Base-by-base conservation (phyloP, 2,797 vertebrate species). In the Falco berigora region DNA sequence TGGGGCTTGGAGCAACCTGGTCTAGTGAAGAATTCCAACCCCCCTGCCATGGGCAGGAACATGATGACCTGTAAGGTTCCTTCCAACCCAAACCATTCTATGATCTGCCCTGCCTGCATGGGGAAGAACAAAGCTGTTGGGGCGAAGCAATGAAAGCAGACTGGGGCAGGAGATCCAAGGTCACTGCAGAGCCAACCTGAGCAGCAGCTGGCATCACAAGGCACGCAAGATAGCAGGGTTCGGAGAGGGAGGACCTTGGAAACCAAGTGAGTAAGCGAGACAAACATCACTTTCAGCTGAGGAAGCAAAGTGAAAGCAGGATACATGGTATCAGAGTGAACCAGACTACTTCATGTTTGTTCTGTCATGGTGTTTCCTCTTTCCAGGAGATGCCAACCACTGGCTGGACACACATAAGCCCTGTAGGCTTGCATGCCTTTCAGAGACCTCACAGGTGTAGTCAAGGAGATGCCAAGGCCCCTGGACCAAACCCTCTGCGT, bases 401-500 rank as follows among this genome's bases (percentile, higher is more conserved):
- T 47, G 1, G 0, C 24, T 47, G 25, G 46, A 76, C 66, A 40
- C 27, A 20, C 3, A 0, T 30, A 36, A 61, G 40, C 27, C 14
- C 10, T 3, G 1, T 38, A 42, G 42, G 14, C 23, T 78, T 49
- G 11, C 8, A 42, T 83, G 30, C 23, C n/a, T 58, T 63, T 64
- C 28, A 32, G 3, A 4, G 28, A 67, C 15, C 47, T 79, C 67
- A 19, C 47, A 36, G 25, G 32, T 40, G 7, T 20, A 71, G 50
- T 23, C 38, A 50, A 44, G 27, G 27, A 74, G 36, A n/a, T 16
- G 16, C 14, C 18, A 69, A 14, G 6, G 21, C 4, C 18, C 21
- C 18, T 52, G 18, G 24, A 58, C 21, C 63, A 50, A 30, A 91
- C 30, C 17, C 1, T 56, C 28, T 30, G 20, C 17, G 20, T 40